These are phyloP conservation scores for Orgyia antiqua DNA, from an alignment of 2,888 invertebrate species.

Conservation along the genomic window DNA sequence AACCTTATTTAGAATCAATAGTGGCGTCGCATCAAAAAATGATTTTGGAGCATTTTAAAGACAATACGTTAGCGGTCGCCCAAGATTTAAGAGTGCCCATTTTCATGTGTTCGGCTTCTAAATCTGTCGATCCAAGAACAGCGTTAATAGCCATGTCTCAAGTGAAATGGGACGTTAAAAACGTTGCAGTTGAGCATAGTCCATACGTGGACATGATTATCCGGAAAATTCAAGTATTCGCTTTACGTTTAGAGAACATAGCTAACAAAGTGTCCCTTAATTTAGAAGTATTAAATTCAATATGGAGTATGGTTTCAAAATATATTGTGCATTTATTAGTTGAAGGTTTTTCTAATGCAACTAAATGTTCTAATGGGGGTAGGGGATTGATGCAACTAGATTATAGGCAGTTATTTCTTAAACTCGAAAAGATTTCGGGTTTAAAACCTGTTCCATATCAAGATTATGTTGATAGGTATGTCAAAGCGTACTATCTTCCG, in stretches of 20 bases:
- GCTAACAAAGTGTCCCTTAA: constrained; percentile 84
- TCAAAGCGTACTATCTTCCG: constrained; percentile 97
- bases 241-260: constrained; percentile 86
- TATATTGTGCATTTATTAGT: constrained; percentile 92
- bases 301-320: constrained; percentile 94
- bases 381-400: constrained; percentile 98
- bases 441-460: constrained; percentile 91
- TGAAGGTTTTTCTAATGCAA: constrained; percentile 94
- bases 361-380: constrained; percentile 97
- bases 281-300: constrained; percentile 80
- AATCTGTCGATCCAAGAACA: constrained; percentile 86
- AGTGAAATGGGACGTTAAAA: constrained; percentile 97
- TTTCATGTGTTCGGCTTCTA: constrained; percentile 91
- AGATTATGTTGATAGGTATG: constrained; percentile 94
- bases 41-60: constrained; percentile 84
- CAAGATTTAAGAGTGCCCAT: constrained; percentile 89
- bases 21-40: constrained; percentile 84
- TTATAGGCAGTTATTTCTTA: constrained; percentile 95
- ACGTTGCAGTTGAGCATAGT: constrained; percentile 96
- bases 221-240: constrained; percentile 86
- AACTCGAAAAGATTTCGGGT: constrained; percentile 91
- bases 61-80: constrained; percentile 85
- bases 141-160: constrained; percentile 91
- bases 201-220: constrained; percentile 89
- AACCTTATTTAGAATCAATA: constrained; percentile 90